These are phyloP conservation scores for Zhengitettix transpicula DNA, from an alignment of 2,888 invertebrate species.

Conservation along the genomic window DNA sequence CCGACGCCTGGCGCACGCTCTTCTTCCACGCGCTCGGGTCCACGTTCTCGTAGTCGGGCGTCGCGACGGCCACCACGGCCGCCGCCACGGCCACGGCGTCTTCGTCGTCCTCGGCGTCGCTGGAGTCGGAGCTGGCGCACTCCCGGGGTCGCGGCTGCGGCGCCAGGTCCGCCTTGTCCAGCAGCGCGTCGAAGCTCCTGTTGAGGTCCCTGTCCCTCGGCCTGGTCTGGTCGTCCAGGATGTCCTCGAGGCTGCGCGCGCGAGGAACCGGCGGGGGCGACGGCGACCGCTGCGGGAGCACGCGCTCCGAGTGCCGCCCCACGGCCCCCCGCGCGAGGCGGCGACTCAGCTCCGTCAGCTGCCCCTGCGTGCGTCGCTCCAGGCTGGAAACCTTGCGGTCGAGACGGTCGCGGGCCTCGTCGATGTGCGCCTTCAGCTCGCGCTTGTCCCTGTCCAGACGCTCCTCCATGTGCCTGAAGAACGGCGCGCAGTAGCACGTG, in stretches of 20 bases:
- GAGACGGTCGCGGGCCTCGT: conserved; percentile 60
- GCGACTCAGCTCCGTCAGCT: conserved; percentile 50
- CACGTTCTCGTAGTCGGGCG: conserved; percentile 40
- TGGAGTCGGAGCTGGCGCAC: conserved; percentile 35
- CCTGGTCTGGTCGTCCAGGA: conserved; percentile 30
- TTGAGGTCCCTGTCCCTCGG: conserved; percentile 13
- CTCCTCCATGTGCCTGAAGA: conserved; percentile 76
- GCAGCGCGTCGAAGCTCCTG: conserved; percentile 10
- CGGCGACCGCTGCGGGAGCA: conserved; percentile 11
- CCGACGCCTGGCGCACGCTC: conserved; percentile 22
- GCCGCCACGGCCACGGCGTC: conserved; percentile 28
- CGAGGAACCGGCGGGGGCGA: conserved; percentile 42
- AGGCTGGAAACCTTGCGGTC: conserved; percentile 63
- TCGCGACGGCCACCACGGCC: conserved; percentile 36
- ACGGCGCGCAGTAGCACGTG: conserved; percentile 83
- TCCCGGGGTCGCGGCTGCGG: conserved; percentile 1
- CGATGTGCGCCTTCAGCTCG: conserved; percentile 60
- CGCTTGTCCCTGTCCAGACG: conserved; percentile 64
- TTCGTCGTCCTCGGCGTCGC: conserved; percentile 34
- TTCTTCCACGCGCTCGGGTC: conserved; percentile 15
- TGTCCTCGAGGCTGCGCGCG: conserved; percentile 53
- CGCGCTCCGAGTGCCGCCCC: conserved; percentile 37
- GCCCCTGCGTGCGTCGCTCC: conserved; percentile 54
- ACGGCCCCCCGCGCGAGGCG: conserved; percentile 45
- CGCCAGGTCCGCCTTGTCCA: conserved; percentile 5